Conservation (phyloP, 2,797 vertebrate species). For the Lateolabrax maculatus region DNA sequence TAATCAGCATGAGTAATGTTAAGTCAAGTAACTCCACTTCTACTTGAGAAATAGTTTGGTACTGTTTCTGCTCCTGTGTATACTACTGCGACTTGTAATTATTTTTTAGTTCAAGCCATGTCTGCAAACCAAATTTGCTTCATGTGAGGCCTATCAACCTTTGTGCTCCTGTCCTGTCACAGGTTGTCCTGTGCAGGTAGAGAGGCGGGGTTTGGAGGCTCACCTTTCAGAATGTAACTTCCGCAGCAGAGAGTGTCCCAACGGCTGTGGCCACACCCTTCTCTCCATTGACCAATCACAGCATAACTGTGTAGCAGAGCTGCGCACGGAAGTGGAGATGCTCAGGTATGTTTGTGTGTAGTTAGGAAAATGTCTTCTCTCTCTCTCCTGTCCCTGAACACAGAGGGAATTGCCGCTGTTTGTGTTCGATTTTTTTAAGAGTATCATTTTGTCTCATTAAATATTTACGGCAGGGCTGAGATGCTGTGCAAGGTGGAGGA, state of each 20-base stretch:
- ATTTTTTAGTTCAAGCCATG: background rate
- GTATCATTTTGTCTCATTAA: background rate
- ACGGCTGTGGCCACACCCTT: slow-evolving; percentile 89
- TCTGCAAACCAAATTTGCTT: background rate
- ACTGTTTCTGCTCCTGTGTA: background rate
- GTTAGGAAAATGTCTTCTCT: background rate
- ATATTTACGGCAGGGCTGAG: slow-evolving; percentile 84
- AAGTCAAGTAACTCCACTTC: background rate
- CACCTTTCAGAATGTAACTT: slow-evolving; percentile 90
- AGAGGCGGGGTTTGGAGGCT: slow-evolving; percentile 86
- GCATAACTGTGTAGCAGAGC: slow-evolving; percentile 92
- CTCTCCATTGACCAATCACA: slow-evolving; percentile 85
- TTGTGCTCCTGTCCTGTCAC: slow-evolving; percentile 25
- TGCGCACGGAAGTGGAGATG: slow-evolving; percentile 89
- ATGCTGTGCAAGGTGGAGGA: slow-evolving; percentile 92
- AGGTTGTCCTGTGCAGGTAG: slow-evolving; percentile 90
- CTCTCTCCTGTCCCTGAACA: background rate
- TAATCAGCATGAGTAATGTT: background rate
- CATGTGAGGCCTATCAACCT: background rate
- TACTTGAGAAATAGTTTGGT: background rate
- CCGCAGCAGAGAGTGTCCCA: slow-evolving; percentile 88
- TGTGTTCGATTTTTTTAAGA: background rate
- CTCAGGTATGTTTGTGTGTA: slow-evolving; percentile 82
- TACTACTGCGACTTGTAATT: background rate
- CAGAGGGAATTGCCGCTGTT: background rate